Percentiles rank a stretch among this genome's conserved stretches.
Evolutionary conservation across 1,140 invertebrate species (phyloP).

Genomic region (Dreissena rostriformis): DNA sequence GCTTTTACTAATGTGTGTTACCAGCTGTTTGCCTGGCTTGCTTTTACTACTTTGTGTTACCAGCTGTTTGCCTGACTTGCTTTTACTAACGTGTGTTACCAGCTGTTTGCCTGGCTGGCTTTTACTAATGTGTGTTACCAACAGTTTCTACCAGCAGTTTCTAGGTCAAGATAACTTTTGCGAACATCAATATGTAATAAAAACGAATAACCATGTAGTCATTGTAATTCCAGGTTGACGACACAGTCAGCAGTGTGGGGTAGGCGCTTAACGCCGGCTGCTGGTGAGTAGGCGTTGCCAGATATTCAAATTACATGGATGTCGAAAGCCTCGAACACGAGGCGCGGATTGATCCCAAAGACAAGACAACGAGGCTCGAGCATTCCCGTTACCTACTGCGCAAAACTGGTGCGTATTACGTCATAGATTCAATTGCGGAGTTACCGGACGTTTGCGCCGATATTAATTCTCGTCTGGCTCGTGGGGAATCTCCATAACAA

Average conservation of each 20-base stretch:
- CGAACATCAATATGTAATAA: too few relatives aligned
- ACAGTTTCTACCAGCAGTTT: too few relatives aligned
- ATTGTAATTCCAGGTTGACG: slow-evolving; percentile 78
- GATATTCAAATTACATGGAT: slow-evolving; percentile 81
- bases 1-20: too few relatives aligned
- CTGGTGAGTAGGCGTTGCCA: slow-evolving; percentile 81
- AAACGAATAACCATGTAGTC: too few relatives aligned
- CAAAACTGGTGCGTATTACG: slow-evolving; percentile 80
- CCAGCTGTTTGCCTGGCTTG: too few relatives aligned
- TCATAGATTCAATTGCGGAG: slow-evolving; percentile 79
- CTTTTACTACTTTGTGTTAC: too few relatives aligned
- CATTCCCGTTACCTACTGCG: slow-evolving; percentile 75
- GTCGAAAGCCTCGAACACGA: slow-evolving; percentile 78
- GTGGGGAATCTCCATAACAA: slow-evolving; percentile 77
- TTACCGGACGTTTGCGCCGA: slow-evolving; percentile 79
- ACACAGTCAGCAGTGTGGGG: slow-evolving; percentile 80
- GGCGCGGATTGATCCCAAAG: slow-evolving; percentile 68
- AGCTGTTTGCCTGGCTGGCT: too few relatives aligned
- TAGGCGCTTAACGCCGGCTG: slow-evolving; percentile 81
- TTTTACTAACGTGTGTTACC: too few relatives aligned
- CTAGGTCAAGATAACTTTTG: too few relatives aligned
- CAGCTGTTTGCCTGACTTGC: too few relatives aligned
- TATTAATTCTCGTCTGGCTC: slow-evolving; percentile 77
- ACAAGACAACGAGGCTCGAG: slow-evolving; percentile 69
- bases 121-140: too few relatives aligned